Evolutionary conservation across 2,797 vertebrate species (phyloP).

Genomic region (Chelidonichthys spinosus): DNA sequence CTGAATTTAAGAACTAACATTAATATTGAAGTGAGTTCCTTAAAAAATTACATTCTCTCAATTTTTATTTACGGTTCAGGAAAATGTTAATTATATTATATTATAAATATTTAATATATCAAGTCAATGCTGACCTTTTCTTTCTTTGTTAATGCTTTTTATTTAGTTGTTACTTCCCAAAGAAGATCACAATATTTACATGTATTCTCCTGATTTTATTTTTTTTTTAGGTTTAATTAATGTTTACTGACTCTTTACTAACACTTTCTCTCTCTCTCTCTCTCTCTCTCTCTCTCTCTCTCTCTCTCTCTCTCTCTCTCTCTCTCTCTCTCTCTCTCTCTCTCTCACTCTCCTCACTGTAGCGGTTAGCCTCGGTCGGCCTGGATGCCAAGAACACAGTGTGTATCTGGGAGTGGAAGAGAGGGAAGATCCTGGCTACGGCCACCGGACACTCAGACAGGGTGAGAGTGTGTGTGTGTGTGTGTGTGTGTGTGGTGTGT

Average conservation of each 20-base stretch:
- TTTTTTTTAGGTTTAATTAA: neutral
- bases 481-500: neutral
- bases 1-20: too few relatives aligned
- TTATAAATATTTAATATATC: neutral
- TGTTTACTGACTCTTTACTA: too few relatives aligned
- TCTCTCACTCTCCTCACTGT: slow-evolving; percentile 6
- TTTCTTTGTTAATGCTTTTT: neutral
- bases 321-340: neutral
- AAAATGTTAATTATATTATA: too few relatives aligned
- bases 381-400: slow-evolving; percentile 96
- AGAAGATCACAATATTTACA: neutral
- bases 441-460: slow-evolving; percentile 96
- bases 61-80: too few relatives aligned
- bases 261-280: too few relatives aligned
- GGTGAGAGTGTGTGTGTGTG: slow-evolving; percentile 78
- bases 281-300: too few relatives aligned
- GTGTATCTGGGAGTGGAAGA: slow-evolving; percentile 97
- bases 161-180: neutral
- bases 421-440: slow-evolving; percentile 91
- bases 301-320: neutral
- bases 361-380: slow-evolving; percentile 93
- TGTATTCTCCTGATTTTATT: neutral
- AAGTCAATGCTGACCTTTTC: neutral
- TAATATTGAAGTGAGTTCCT: too few relatives aligned
- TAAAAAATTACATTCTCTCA: too few relatives aligned